Base-by-base conservation (phyloP, 2,797 vertebrate species). In the Amniataba percoides region DNA sequence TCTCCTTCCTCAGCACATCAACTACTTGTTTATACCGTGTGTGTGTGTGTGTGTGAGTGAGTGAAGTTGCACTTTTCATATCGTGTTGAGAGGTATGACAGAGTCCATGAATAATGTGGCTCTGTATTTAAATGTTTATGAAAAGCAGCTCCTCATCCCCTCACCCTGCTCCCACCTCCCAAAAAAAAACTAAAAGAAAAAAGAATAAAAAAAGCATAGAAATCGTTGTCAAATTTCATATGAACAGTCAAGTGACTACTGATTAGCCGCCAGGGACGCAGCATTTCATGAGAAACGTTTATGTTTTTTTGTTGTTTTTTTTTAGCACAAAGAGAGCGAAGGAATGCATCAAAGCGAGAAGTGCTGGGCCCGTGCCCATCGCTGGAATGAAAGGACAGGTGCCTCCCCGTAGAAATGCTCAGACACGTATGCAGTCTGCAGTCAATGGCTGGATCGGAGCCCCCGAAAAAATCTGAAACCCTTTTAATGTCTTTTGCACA, bases 401-500 rank as follows among this genome's bases (percentile, higher is more conserved):
- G 85, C 79, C 86, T 86, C 74, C 61, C 65, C 12, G 9, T 82
- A 82, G 78, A 91, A 89, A 82, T 45, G 60, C 86, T 87, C 84
- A 86, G 68, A 78, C 87, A 67, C 78, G 81, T 92, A 80, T 87
- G 86, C 87, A 89, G 86, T 87, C 77, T 77, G 87, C 80, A 89
- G 93, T 93, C 89, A 85, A 46, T 60, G 74, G 77, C 81, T 91
- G 87, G 87, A 86, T 81, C 62, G 51, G 3, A 81, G 87, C 83
- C 90, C 81, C 27, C 27, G 4, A 27, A 27, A 85, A 84, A 81
- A 77, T 73, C 71, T 72, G 86, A 89, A 93, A 88, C 89, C 88
- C 94, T 93, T 88, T 93, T 88, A 91, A 93, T 88, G 91, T 94
- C 90, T 89, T 87, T 83, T 78, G 82, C 82, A 81, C 91, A 85